Conservation (phyloP, 2,797 vertebrate genomes). For the Galagoides demidoff region DNA sequence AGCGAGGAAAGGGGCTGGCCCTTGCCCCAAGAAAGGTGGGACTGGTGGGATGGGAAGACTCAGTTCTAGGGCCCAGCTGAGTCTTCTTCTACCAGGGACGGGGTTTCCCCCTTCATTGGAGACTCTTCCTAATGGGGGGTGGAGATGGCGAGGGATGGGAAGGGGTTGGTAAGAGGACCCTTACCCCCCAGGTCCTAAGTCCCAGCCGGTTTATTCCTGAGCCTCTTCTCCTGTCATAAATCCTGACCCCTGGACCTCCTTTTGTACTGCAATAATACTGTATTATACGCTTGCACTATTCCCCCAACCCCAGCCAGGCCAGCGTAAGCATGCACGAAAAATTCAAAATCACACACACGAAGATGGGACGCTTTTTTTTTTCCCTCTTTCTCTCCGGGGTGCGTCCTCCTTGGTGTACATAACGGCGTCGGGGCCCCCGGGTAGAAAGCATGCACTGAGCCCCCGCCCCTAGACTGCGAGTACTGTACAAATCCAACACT, state of each 20-base stretch:
- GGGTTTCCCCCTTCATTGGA: neutral
- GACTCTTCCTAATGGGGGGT: neutral
- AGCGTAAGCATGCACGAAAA: constrained; percentile 87
- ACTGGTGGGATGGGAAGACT: neutral
- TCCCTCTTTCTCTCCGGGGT: constrained; percentile 49
- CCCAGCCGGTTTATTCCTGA: constrained; percentile 84
- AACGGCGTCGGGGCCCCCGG: constrained; percentile 80
- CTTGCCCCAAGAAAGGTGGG: neutral
- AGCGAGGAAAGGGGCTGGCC: constrained; percentile 37
- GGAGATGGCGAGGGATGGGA: neutral
- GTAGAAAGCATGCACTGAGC: constrained; percentile 93
- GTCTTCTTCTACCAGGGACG: neutral
- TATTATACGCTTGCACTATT: constrained; percentile 97
- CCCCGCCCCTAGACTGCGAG: constrained; percentile 88
- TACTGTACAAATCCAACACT: constrained; percentile 95
- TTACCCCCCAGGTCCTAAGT: constrained; percentile 57
- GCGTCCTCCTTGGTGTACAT: constrained; percentile 86
- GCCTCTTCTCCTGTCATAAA: constrained; percentile 79
- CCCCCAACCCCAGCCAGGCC: constrained; percentile 84
- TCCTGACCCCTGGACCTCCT: constrained; percentile 62
- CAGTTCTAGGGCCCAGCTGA: neutral
- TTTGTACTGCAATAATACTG: constrained; percentile 94
- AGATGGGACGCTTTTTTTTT: constrained; percentile 69
- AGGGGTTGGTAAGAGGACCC: constrained; percentile 67
- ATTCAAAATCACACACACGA: constrained; percentile 66